Evolutionary conservation across 2,888 invertebrate species (phyloP).

Genomic region (Drosophila ochracea): DNA sequence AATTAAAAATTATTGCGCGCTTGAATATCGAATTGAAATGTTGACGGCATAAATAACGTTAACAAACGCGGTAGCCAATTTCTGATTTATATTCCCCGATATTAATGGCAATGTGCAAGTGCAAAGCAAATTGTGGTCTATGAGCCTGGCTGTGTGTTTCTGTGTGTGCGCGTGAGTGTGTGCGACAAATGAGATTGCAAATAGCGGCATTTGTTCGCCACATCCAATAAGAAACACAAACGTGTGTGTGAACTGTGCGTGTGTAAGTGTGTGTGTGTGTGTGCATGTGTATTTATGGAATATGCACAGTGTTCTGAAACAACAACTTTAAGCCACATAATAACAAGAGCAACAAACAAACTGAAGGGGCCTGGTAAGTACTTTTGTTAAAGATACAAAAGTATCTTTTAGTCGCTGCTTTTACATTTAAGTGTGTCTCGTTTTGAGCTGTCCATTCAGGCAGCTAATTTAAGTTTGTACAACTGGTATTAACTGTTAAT

Average conservation of each 20-base stretch:
- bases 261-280: conserved; percentile 22
- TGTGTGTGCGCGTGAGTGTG: conserved; percentile 40
- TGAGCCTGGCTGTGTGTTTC: conserved; percentile 25
- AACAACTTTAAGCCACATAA: conserved; percentile 20
- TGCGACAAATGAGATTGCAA: conserved; percentile 65
- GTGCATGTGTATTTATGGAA: conserved; percentile 50
- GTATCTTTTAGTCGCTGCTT: conserved; percentile 7
- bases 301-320: conserved; percentile 45
- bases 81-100: conserved; percentile 14
- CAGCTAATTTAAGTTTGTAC: conserved; percentile 69
- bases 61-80: conserved; percentile 35
- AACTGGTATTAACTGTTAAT: conserved; percentile 80
- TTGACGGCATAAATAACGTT: conserved; percentile 54
- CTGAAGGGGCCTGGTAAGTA: conserved; percentile 41
- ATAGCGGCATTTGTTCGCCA: conserved; percentile 46
- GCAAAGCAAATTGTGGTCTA: conserved; percentile 73
- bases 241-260: conserved; percentile 20
- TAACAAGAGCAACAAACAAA: conserved; percentile 13
- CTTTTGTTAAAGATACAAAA: conserved; percentile 16
- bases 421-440: conserved; percentile 9
- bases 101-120: conserved; percentile 63
- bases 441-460: conserved; percentile 30
- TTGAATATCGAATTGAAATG: conserved; percentile 67
- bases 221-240: conserved; percentile 46
- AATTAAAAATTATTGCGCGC: conserved; percentile 15